Base-by-base conservation (phyloP, 2,797 vertebrate species). In the Anguilla obscura region DNA sequence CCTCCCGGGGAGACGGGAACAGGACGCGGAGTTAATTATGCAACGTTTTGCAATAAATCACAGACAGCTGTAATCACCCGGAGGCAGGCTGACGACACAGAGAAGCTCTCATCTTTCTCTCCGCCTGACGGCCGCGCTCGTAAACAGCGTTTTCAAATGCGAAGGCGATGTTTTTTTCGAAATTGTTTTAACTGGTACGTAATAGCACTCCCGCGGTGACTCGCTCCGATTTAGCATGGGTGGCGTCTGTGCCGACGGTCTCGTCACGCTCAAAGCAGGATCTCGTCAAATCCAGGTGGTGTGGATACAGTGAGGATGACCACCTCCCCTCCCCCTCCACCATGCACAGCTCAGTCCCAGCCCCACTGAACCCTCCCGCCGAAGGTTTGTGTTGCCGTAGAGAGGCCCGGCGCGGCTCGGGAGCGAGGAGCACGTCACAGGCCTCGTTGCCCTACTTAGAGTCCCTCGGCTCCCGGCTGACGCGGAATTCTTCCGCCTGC, bases 31-130 rank as follows among this genome's bases (percentile, higher is more conserved):
- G 71, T 76, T 76, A 76, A 76, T 76, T 76, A 33, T 80, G 76
- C 76, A 80, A 48, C 36, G 18, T 80, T 45, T 9, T 80, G 76
- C 76, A 80, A 48, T 80, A 80, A 80, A 80, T 80, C 76, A 21
- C 9, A 21, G 76, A 2, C 21, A 48, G 36, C 74, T 50, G 79
- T 50, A 48, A 82, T 82, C 79, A 82, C 40, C 79, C 27, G 40
- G 18, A 45, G 79, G 74, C 74, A 79, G 74, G 33, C 71, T 16
- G 71, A 36, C 1, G 71, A 33, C 71, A 6, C 71, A 12, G 71
- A 40, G 27, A 12, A 69, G n/a, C 63, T 14, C 18, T 63, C 63
- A n/a, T 69, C 63, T 14, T 33, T 33, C 71, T n/a, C 18, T 36
- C 30, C 33, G 71, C 36, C 71, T 76, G 33, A 40, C 14, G 33